Base-by-base conservation (phyloP, 2,888 invertebrate species). In the Calameuta filiformis region DNA sequence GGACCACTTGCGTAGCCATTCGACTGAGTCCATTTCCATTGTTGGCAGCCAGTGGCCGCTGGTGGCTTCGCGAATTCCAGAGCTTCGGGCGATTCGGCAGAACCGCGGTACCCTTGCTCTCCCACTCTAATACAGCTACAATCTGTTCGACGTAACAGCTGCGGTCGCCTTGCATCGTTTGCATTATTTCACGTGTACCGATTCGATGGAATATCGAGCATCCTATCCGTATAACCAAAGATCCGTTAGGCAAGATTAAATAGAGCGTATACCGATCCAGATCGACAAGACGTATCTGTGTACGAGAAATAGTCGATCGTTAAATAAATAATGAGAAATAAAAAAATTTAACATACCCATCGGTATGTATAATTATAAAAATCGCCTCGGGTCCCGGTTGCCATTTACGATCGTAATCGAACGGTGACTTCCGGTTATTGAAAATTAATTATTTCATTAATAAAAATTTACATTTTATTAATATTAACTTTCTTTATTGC, bases 1-100 rank as follows among this genome's bases (percentile, higher is more conserved):
- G 78, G 83, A 83, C 83, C 86, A 85, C 85, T 86, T 85, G 86
- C 84, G 79, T 83, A 83, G 81, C 83, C 81, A 56, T 15, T 56
- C 56, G 23, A 56, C 56, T 56, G 69, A 85, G 83, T 87, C 82
- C 84, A 88, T 87, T 85, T 86, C 85, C 83, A 85, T 85, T 87
- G 85, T 86, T 84, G 82, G 79, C 79, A 80, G 80, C 79, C 83
- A 82, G 81, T 80, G 81, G 81, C 81, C 79, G 76, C 81, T 71
- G 34, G 71, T 71, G 71, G 71, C 71, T 71, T 71, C 81, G 85
- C 81, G 85, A 83, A 86, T 85, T 86, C 85, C 86, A 80, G 79
- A 82, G 76, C 40, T 35, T 40, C 37, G 73, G n/a, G 35, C 73
- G 37, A 76, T 31, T 75, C 73, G 56, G 77, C 73, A 75, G 33